Base-by-base conservation (phyloP, 2,888 invertebrate genomes). In the Yponomeuta malinellus region DNA sequence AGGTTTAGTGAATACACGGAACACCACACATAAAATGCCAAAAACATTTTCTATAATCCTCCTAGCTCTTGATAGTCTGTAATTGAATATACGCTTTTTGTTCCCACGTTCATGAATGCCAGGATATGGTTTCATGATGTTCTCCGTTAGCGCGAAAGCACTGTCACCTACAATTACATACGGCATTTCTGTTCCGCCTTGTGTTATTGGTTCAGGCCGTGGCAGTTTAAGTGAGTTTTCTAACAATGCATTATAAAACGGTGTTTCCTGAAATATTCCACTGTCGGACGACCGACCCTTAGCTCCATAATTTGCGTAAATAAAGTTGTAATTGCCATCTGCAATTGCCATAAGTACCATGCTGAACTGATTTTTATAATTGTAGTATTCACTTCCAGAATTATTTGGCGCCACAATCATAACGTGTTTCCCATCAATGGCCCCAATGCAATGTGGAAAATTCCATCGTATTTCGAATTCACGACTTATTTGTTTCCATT, bases 181-280 rank as follows among this genome's bases (percentile, higher is more conserved):
- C 12, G 76, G 78, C 59, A 78, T 72, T 63, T 75, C 65, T 43
- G 74, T 71, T 63, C 74, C 74, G 68, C 33, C 33, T 77, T 73
- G 73, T 74, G 37, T 66, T 73, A 78, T 73, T 73, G 76, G 75
- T 69, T 76, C 73, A 48, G 74, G 75, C 69, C 12, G 71, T 74
- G 77, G 77, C 72, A 73, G 69, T 48, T 75, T 76, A 69, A 77
- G 74, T 73, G 63, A 59, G 73, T 77, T 75, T 71, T 76, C 74
- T 70, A 69, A 66, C 71, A 77, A 72, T 72, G 74, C 74, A 52
- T 77, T 72, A 72, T 76, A 76, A 75, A 78, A 77, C 48, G 74
- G 9, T 43, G 77, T 77, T 73, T 77, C 76, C 59, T 75, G 75
- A 72, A 76, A 78, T 72, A 78, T 68, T 76, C 77, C 78, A 74